Conservation (phyloP, 1,140 invertebrate genomes). For the Drosophila hydei region DNA sequence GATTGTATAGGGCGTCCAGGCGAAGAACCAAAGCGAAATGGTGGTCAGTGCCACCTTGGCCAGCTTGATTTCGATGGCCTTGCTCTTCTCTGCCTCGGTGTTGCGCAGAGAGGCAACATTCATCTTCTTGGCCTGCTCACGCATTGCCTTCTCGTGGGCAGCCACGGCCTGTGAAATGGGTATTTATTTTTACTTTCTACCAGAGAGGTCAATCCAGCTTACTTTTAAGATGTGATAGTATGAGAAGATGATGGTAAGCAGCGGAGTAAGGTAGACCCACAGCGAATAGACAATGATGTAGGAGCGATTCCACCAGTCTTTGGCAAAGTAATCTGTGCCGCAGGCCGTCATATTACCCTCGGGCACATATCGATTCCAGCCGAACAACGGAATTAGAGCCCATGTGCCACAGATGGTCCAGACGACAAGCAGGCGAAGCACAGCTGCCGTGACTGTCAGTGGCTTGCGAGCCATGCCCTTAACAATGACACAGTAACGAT, state of each 20-base stretch:
- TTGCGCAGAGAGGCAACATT: conserved; percentile 88
- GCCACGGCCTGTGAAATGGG: conserved; percentile 85
- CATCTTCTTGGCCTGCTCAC: conserved; percentile 90
- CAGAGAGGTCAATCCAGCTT: not conserved
- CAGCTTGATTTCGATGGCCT: conserved; percentile 87
- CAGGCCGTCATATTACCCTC: conserved; percentile 93
- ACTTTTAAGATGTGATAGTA: conserved; percentile 90
- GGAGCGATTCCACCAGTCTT: conserved; percentile 86
- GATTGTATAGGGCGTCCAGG: conserved; percentile 90
- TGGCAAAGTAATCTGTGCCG: conserved; percentile 90
- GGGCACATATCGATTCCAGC: conserved; percentile 92
- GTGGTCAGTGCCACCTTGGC: conserved; percentile 89
- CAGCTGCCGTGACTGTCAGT: conserved; percentile 88
- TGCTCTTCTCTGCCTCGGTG: conserved; percentile 86
- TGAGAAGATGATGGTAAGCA: conserved; percentile 88
- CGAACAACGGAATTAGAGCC: conserved; percentile 90
- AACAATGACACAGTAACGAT: conserved; percentile 94
- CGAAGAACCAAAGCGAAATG: conserved; percentile 90
- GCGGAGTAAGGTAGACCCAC: conserved; percentile 87
- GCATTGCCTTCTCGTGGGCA: conserved; percentile 89
- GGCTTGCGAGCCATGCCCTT: conserved; percentile 90
- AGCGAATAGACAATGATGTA: conserved; percentile 88
- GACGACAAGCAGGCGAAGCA: conserved; percentile 88
- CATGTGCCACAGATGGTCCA: conserved; percentile 89
- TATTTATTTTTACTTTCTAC: too few relatives aligned